Base-by-base conservation (phyloP, 2,888 invertebrate species). In the Entomobrya proxima region DNA sequence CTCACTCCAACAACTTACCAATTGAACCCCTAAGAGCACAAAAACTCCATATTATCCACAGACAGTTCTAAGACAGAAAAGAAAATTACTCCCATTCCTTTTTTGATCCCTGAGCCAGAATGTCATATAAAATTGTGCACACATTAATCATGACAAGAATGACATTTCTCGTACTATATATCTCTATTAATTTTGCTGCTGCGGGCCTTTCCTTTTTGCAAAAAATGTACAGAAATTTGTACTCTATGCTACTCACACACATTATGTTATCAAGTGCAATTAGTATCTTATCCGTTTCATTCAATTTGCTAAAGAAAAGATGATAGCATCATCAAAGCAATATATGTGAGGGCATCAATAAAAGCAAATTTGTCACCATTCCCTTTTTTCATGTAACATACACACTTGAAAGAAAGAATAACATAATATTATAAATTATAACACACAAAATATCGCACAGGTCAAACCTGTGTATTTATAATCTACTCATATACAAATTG, bases 1-100 rank as follows among this genome's bases (percentile, higher is more conserved):
- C 75, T 82, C 82, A 82, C 30, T 6, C 52, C 18, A 52, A 52
- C 11, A n/a, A 50, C 6, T 15, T 21, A 50, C 2, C 50, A 50
- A 21, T 21, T 18, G 18, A 50, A 50, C 2, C 50, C 44, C n/a
- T n/a, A n/a, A n/a, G n/a, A n/a, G n/a, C n/a, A n/a, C n/a, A 50
- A n/a, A 5, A 58, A n/a, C 30, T 58, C 4, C n/a, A n/a, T n/a
- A n/a, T n/a, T n/a, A n/a, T n/a, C 9, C 27, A 52, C 15, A 58
- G 32, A 58, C 58, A n/a, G n/a, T n/a, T n/a, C n/a, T n/a, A n/a
- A 32, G 55, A 55, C 24, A 55, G n/a, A 7, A 5, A 55, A 55
- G 27, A 3, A 27, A 6, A 4, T 11, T 21, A 52, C 52, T 55
- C 27, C 21, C 27, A 11, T 3, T 27, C 11, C 11, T 7, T 27